Evolutionary conservation across 2,113 vertebrate genomes (phyloP).

Genomic region (Mohoua ochrocephala): DNA sequence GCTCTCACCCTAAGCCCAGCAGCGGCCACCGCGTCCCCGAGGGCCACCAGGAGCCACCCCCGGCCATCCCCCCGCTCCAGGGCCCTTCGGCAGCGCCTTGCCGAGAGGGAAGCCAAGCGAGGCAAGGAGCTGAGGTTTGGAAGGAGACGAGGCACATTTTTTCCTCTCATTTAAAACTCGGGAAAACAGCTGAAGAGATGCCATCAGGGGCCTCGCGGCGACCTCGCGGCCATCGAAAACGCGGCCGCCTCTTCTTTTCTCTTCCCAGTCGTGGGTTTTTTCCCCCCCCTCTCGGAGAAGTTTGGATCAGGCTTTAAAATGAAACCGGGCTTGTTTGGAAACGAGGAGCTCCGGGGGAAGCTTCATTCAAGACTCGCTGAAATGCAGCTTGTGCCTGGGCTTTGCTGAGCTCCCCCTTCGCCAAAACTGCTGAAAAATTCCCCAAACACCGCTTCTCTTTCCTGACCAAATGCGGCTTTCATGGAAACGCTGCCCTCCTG

Average conservation of each 20-base stretch:
- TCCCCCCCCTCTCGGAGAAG: accelerated
- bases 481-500: neutral
- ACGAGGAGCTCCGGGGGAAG: neutral
- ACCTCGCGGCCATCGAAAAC: neutral
- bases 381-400: neutral
- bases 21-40: accelerated
- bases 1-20: neutral
- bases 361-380: neutral
- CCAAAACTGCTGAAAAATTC: neutral
- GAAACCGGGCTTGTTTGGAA: neutral
- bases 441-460: neutral
- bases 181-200: conserved; percentile 47
- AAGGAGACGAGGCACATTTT: conserved; percentile 7
- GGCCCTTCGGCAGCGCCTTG: accelerated
- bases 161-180: conserved; percentile 24
- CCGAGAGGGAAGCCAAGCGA: neutral
- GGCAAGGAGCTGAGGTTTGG: conserved; percentile 18
- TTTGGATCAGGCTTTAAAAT: neutral
- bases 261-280: neutral
- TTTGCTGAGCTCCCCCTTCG: neutral
- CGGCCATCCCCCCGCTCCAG: accelerated
- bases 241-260: neutral
- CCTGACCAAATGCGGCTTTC: neutral
- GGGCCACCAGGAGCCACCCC: neutral
- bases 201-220: conserved; percentile 39